These are phyloP conservation scores for Propithecus perrieri DNA, from an alignment of 2,797 vertebrate genomes.

Conservation along the genomic window DNA sequence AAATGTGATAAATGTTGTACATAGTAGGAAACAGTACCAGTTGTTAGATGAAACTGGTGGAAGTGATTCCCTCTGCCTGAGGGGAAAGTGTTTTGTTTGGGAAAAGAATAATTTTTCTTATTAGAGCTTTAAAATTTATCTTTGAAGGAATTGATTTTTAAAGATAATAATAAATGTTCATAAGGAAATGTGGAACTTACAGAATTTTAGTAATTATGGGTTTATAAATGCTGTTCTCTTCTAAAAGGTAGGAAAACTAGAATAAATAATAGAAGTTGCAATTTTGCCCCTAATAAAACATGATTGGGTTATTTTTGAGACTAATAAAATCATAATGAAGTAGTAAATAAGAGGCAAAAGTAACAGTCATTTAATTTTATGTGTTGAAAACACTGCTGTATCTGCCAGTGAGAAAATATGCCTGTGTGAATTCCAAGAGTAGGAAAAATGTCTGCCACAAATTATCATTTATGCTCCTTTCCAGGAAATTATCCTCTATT, in stretches of 20 bases:
- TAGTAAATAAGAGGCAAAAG: neutral
- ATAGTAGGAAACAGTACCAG: neutral
- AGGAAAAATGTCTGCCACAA: neutral
- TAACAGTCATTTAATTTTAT: neutral
- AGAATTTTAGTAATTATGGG: constrained; percentile 18
- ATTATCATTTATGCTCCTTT: neutral
- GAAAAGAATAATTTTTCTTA: neutral
- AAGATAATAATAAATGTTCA: neutral
- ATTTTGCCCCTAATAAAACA: neutral
- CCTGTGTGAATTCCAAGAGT: neutral
- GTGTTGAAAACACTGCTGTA: neutral
- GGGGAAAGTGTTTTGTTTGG: neutral
- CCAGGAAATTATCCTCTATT: neutral
- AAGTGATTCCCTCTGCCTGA: neutral
- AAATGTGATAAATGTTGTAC: neutral
- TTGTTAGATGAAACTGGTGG: neutral
- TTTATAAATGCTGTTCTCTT: neutral
- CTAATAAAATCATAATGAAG: neutral
- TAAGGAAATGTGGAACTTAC: neutral
- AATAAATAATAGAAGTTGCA: neutral
- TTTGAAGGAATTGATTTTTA: constrained; percentile 19
- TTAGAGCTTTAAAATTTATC: constrained; percentile 20
- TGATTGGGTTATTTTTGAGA: constrained; percentile 36
- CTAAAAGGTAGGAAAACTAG: neutral
- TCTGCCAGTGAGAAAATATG: neutral